Evolutionary conservation across 2,888 invertebrate genomes (phyloP), one percentile per base, ranked within the genome.

Genomic region (Scrobipalpa atriplicella): DNA sequence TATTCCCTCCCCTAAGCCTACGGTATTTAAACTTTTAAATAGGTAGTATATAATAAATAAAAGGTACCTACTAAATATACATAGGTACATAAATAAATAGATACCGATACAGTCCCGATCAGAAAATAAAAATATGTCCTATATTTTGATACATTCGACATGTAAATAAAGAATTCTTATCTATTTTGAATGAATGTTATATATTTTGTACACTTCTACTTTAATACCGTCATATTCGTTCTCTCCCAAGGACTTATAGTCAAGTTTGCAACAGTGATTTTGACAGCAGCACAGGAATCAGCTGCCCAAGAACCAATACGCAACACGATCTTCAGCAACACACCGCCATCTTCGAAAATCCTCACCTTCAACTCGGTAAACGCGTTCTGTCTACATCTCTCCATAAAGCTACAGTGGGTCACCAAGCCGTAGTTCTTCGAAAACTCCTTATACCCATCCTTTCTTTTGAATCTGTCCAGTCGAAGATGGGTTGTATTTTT

Each of bases 1-100:
- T 92, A 91, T 90, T 87, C 89, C 11, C 38, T 16, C 63, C 63
- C 51, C n/a, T 36, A 43, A 43, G 1, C 13, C 9, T 8, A 39
- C 11, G 8, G 39, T 11, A 5, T 39, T 2, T 39, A 10, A 39
- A 39, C 8, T 8, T 38, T 38, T 8, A 38, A 38, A 7, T 10
- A 39, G 8, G 39, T 11, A 39, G 39, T 29, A 29, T 29, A n/a
- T n/a, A n/a, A n/a, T n/a, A n/a, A n/a, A n/a, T n/a, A n/a, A n/a
- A n/a, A n/a, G n/a, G n/a, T n/a, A n/a, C n/a, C n/a, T n/a, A n/a
- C n/a, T n/a, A n/a, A n/a, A n/a, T n/a, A n/a, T n/a, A n/a, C n/a
- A n/a, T n/a, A n/a, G n/a, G n/a, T n/a, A n/a, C n/a, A n/a, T n/a
- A n/a, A n/a, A n/a, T n/a, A n/a, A n/a, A n/a, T n/a, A n/a, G n/a